phyloP scores from a whole-genome alignment of 1,140 invertebrate genomes.

The Drosophila lacertosa region DNA sequence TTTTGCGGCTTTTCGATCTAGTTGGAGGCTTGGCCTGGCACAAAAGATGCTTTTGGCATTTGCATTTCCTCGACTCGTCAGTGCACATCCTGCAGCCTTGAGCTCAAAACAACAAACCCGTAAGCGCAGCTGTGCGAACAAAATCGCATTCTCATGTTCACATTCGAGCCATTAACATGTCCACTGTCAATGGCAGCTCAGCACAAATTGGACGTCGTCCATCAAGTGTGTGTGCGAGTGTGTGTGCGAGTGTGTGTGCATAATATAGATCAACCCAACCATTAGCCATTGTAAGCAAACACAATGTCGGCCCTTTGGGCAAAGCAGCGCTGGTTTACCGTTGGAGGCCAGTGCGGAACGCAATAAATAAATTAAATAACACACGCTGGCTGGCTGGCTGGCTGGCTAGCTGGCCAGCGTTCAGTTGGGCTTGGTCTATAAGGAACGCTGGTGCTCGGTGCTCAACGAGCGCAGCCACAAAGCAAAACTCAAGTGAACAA shows the following conservation, averaged over 20 bases:
- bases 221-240: constrained; percentile 16
- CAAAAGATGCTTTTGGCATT: constrained; percentile 38
- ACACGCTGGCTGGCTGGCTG: constrained; percentile 38
- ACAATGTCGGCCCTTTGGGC: background rate
- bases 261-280: too few relatives aligned
- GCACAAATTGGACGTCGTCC: constrained; percentile 57
- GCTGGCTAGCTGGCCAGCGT: too few relatives aligned
- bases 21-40: constrained; percentile 17
- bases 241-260: too few relatives aligned
- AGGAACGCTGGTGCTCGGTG: constrained; percentile 43
- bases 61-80: constrained; percentile 29
- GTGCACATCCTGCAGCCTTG: constrained; percentile 76
- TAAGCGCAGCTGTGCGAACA: background rate
- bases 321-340: too few relatives aligned
- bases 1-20: constrained; percentile 13
- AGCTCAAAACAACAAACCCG: constrained; percentile 55
- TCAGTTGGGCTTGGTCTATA: constrained; percentile 53
- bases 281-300: constrained; percentile 37
- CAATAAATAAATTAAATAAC: constrained; percentile 73
- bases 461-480: constrained; percentile 28
- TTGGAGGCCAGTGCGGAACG: constrained; percentile 35
- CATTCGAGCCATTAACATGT: constrained; percentile 64
- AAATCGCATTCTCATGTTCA: constrained; percentile 30
- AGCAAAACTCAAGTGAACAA: constrained; percentile 26
- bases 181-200: constrained; percentile 67